These are phyloP conservation scores for Amphiprion clarkii DNA, from an alignment of 2,797 vertebrate species.

Conservation along the genomic window DNA sequence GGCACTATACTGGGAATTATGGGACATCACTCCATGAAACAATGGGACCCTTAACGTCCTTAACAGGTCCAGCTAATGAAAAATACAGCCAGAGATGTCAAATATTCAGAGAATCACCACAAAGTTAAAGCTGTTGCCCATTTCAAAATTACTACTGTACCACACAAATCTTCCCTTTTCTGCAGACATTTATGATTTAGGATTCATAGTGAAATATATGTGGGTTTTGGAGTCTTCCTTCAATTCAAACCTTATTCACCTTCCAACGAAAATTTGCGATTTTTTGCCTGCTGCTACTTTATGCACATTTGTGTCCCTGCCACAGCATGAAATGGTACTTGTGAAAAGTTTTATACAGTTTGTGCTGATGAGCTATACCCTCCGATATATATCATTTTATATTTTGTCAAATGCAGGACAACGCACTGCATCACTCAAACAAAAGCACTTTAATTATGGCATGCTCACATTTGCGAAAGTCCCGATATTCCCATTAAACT, in stretches of 20 bases:
- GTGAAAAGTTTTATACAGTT: background rate
- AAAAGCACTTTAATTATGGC: constrained; percentile 20
- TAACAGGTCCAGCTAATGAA: too few relatives aligned
- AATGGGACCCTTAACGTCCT: too few relatives aligned
- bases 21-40: too few relatives aligned
- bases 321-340: background rate
- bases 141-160: too few relatives aligned
- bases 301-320: background rate
- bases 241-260: background rate
- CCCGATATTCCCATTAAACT: constrained; percentile 36
- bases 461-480: constrained; percentile 29
- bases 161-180: background rate
- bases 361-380: background rate
- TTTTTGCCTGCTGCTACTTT: background rate
- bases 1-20: too few relatives aligned
- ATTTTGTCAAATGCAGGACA: constrained; percentile 7
- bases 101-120: too few relatives aligned
- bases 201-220: background rate
- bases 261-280: background rate
- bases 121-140: too few relatives aligned
- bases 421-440: constrained; percentile 33
- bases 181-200: background rate
- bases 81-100: too few relatives aligned
- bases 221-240: background rate
- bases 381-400: constrained; percentile 16